Evolutionary conservation across 2,113 vertebrate genomes (phyloP).

Genomic region (Corythornis cristatus): DNA sequence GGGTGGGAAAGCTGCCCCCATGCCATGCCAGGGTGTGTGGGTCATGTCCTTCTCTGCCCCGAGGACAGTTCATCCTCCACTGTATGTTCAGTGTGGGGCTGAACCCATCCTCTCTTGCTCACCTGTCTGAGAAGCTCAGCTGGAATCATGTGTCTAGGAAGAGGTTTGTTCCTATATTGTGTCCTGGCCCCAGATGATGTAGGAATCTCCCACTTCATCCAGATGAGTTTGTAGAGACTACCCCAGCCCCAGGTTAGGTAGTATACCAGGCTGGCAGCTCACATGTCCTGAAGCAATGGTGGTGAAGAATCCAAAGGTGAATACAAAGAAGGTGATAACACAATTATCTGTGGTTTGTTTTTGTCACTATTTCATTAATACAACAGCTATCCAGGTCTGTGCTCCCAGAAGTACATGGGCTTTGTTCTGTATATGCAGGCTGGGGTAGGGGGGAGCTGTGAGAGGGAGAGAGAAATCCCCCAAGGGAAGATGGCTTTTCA

Average conservation of each 20-base stretch:
- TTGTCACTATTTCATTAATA: not conserved
- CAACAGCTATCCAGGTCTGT: not conserved
- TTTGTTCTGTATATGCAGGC: not conserved
- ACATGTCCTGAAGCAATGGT: fast-evolving
- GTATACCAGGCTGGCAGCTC: not conserved
- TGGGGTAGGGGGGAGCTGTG: not conserved
- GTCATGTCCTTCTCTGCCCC: not conserved
- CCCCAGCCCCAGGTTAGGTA: not conserved
- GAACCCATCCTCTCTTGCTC: not conserved
- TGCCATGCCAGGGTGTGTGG: not conserved
- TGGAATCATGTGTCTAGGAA: not conserved
- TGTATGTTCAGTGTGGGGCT: fast-evolving
- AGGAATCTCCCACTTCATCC: not conserved
- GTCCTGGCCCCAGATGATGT: not conserved
- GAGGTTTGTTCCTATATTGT: not conserved
- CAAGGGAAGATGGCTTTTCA: slow-evolving; percentile 53
- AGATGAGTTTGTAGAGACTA: not conserved
- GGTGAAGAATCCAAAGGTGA: not conserved
- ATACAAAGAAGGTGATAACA: not conserved
- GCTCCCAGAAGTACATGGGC: not conserved
- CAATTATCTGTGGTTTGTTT: not conserved
- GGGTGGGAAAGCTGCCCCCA: not conserved
- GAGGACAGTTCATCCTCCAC: not conserved
- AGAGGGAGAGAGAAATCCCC: slow-evolving; percentile 38
- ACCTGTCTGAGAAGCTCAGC: not conserved